Evolutionary conservation across 2,888 invertebrate genomes (phyloP).

Genomic region (Chrysolina oricalcia): DNA sequence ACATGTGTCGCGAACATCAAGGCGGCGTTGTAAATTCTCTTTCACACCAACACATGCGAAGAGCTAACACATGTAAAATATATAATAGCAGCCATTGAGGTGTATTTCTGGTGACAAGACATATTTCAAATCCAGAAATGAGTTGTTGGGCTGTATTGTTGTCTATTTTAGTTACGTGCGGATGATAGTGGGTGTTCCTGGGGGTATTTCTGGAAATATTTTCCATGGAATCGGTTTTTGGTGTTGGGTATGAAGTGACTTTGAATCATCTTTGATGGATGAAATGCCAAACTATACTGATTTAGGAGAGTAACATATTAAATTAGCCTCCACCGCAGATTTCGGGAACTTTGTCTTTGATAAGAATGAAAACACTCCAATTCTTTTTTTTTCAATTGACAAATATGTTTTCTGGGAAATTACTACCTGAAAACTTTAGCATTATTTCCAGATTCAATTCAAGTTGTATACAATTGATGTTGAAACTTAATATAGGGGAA

Average conservation of each 20-base stretch:
- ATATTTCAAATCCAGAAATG: constrained; percentile 29
- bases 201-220: not conserved
- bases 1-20: constrained; percentile 59
- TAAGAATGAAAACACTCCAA: no score
- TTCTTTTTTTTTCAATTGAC: no score
- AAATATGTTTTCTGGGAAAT: no score
- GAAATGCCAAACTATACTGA: no score
- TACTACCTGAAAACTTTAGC: no score
- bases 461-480: no score
- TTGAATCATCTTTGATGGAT: no score
- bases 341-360: no score
- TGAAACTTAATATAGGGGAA: no score
- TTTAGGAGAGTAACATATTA: no score
- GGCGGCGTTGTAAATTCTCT: constrained; percentile 60
- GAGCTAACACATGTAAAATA: constrained; percentile 58
- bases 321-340: no score
- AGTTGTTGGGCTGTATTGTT: constrained; percentile 22
- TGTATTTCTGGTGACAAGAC: constrained; percentile 57
- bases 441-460: no score
- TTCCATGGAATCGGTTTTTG: not conserved
- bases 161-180: constrained; percentile 3
- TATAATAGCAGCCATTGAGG: constrained; percentile 61
- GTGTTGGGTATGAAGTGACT: not conserved
- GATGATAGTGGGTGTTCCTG: not conserved
- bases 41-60: constrained; percentile 58